Conservation (phyloP, 1,140 invertebrate species). For the Solenopsis fugax region DNA sequence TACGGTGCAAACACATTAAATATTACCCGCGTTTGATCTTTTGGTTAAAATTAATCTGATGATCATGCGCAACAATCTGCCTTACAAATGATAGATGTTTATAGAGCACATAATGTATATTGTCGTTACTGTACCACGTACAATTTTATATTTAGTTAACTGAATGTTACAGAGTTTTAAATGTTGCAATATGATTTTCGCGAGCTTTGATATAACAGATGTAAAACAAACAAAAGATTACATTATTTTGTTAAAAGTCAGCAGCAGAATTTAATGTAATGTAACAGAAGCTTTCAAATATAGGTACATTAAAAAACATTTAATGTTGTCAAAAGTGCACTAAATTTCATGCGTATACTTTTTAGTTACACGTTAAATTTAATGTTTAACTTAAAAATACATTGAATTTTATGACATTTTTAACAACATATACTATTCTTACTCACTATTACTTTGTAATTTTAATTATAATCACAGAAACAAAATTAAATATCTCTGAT, state of each 20-base stretch:
- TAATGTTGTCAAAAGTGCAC: too few relatives aligned
- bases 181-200: neutral
- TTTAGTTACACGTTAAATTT: too few relatives aligned
- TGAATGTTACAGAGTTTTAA: neutral
- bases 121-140: neutral
- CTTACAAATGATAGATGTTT: slow-evolving; percentile 17
- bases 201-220: neutral
- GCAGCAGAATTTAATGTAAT: too few relatives aligned
- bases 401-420: too few relatives aligned
- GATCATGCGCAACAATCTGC: neutral
- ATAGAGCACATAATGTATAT: neutral
- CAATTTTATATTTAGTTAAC: slow-evolving; percentile 12
- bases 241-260: neutral
- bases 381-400: too few relatives aligned
- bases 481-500: neutral
- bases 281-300: too few relatives aligned
- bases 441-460: neutral
- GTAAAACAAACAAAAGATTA: neutral
- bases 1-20: neutral
- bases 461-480: neutral
- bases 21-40: slow-evolving; percentile 30
- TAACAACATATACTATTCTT: neutral
- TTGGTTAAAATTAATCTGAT: slow-evolving; percentile 26
- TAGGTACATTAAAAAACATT: too few relatives aligned
- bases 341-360: too few relatives aligned